Conservation (phyloP, 2,888 invertebrate species). For the Pasiphila rectangulata region DNA sequence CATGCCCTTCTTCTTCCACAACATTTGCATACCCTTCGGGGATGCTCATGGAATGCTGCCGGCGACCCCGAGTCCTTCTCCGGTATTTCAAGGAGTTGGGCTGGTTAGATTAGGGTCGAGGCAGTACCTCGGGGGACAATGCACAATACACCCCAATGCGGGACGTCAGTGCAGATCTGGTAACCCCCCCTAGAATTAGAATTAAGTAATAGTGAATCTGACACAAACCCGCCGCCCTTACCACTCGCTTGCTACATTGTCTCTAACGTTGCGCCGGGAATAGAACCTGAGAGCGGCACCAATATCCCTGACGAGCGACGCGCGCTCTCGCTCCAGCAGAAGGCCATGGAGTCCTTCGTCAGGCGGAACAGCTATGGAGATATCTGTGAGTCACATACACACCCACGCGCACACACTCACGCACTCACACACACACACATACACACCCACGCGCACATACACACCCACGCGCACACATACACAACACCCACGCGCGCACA, state of each 20-base stretch:
- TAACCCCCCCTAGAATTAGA: too few species aligned
- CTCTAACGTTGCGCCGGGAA: constrained; percentile 51
- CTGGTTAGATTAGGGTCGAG: too few species aligned
- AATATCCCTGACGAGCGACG: constrained; percentile 81
- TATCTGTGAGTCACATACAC: constrained; percentile 77
- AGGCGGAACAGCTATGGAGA: constrained; percentile 88
- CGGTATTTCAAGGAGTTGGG: too few species aligned
- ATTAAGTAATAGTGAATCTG: too few species aligned
- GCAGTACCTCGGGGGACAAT: too few species aligned
- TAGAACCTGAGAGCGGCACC: constrained; percentile 61
- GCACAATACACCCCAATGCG: too few species aligned
- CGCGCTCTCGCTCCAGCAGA: constrained; percentile 72
- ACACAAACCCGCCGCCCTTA: constrained; percentile 24
- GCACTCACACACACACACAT: not conserved
- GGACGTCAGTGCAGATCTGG: too few species aligned
- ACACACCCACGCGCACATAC: not conserved
- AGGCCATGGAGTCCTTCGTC: constrained; percentile 84
- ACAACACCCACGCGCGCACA: not conserved
- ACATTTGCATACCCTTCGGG: too few species aligned
- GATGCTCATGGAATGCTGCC: too few species aligned
- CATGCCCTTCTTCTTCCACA: too few species aligned
- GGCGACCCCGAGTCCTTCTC: too few species aligned
- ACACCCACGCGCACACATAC: constrained; percentile 1
- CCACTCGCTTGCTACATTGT: constrained; percentile 40
- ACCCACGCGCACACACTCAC: constrained; percentile 5